Evolutionary conservation across 2,797 vertebrate genomes (phyloP).

Genomic region (Malacoraja senta): DNA sequence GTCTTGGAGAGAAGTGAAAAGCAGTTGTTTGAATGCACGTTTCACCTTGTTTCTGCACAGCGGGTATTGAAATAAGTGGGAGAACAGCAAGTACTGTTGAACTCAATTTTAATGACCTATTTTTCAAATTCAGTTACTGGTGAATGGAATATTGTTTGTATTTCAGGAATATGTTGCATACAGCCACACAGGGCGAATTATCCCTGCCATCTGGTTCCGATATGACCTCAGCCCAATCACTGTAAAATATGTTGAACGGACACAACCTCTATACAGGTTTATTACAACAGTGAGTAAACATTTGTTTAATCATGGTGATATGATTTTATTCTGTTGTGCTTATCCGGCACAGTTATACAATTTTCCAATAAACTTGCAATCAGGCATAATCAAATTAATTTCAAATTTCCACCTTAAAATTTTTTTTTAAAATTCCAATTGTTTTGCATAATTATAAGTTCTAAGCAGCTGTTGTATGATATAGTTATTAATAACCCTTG

Average conservation of each 20-base stretch:
- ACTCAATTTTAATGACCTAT: background rate
- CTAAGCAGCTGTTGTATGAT: background rate
- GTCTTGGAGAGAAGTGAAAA: background rate
- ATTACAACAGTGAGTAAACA: slow-evolving; percentile 84
- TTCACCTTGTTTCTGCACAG: background rate
- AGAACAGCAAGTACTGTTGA: background rate
- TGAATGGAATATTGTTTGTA: background rate
- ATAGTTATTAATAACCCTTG: background rate
- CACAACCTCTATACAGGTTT: slow-evolving; percentile 91
- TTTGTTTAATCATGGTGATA: background rate
- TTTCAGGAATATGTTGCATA: slow-evolving; percentile 89
- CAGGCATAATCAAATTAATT: background rate
- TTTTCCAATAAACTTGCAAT: background rate
- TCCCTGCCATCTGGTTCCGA: slow-evolving; percentile 98
- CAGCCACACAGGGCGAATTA: slow-evolving; percentile 95
- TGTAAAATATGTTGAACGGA: slow-evolving; percentile 93
- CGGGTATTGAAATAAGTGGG: background rate
- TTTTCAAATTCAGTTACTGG: background rate
- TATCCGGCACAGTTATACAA: background rate
- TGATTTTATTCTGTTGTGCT: background rate
- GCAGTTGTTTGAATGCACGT: background rate
- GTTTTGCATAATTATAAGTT: background rate
- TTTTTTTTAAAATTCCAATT: no score
- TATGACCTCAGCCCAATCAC: slow-evolving; percentile 98
- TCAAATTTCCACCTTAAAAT: background rate